Evolutionary conservation across 2,888 invertebrate species (phyloP).

Genomic region (Dermolepida albohirtum): DNA sequence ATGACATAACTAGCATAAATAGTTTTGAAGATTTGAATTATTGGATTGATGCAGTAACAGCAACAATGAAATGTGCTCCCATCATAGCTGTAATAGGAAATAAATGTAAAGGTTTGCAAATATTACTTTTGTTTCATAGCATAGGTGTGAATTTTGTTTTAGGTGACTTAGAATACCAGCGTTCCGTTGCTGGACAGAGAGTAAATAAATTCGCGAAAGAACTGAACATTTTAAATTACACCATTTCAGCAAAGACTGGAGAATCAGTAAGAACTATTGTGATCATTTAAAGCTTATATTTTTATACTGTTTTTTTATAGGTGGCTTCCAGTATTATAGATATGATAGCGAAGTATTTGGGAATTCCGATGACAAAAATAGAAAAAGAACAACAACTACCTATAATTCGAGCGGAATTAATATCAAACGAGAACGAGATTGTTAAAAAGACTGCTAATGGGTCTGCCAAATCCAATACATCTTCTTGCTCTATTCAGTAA

Average conservation of each 20-base stretch:
- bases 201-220: constrained; percentile 75
- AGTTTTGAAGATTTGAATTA: constrained; percentile 82
- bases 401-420: constrained; percentile 75
- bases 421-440: constrained; percentile 47
- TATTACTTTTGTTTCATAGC: no score
- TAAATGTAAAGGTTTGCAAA: constrained; percentile 67
- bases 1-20: constrained; percentile 83
- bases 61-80: constrained; percentile 67
- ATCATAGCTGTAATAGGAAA: constrained; percentile 75
- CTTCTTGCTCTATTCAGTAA: constrained; percentile 70
- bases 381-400: constrained; percentile 76
- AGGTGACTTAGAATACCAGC: constrained; percentile 79
- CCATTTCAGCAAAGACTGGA: constrained; percentile 79
- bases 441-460: constrained; percentile 21
- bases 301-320: constrained; percentile 61
- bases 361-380: constrained; percentile 72
- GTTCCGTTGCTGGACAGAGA: constrained; percentile 74
- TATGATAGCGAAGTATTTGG: constrained; percentile 77
- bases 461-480: constrained; percentile 56
- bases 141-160: constrained; percentile 39
- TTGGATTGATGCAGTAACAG: constrained; percentile 75
- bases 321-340: constrained; percentile 75
- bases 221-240: constrained; percentile 71
- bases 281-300: constrained; percentile 27
- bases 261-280: constrained; percentile 70